Evolutionary conservation across 1,140 invertebrate species (phyloP).

Genomic region (Drosophila equinoxialis): DNA sequence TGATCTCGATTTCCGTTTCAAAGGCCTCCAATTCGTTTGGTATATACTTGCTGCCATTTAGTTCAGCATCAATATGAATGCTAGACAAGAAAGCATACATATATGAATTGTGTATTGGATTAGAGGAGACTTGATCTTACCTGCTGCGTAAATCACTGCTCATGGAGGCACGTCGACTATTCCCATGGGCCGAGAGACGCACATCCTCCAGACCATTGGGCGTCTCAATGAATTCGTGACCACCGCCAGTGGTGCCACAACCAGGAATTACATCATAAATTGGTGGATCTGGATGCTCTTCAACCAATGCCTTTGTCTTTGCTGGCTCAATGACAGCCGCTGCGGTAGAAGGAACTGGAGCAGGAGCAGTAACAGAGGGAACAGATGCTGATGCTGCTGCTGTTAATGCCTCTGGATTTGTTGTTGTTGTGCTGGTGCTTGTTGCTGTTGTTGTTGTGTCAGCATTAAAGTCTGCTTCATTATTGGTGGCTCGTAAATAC

Average conservation of each 20-base stretch:
- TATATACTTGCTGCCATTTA: slow-evolving; percentile 79
- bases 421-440: too few relatives aligned
- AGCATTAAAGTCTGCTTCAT: slow-evolving; percentile 84
- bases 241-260: slow-evolving; percentile 44
- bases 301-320: slow-evolving; percentile 68
- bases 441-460: slow-evolving; percentile 26
- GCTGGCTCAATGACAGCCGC: slow-evolving; percentile 63
- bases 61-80: slow-evolving; percentile 77
- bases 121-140: slow-evolving; percentile 30
- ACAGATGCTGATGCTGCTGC: background rate
- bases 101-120: too few relatives aligned
- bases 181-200: slow-evolving; percentile 61
- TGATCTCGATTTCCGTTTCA: slow-evolving; percentile 81
- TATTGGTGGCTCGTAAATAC: slow-evolving; percentile 93
- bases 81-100: slow-evolving; percentile 18
- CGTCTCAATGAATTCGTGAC: slow-evolving; percentile 71
- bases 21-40: slow-evolving; percentile 80
- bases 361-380: background rate
- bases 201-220: slow-evolving; percentile 72
- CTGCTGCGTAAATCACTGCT: slow-evolving; percentile 78
- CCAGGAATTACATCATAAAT: slow-evolving; percentile 73
- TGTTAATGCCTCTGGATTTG: slow-evolving; percentile 24
- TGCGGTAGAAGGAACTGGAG: slow-evolving; percentile 7
- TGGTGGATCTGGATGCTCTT: slow-evolving; percentile 73
- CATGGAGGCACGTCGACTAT: slow-evolving; percentile 73